These are phyloP conservation scores for Syngnathus rostellatus DNA, from an alignment of 2,797 vertebrate species.

Conservation along the genomic window DNA sequence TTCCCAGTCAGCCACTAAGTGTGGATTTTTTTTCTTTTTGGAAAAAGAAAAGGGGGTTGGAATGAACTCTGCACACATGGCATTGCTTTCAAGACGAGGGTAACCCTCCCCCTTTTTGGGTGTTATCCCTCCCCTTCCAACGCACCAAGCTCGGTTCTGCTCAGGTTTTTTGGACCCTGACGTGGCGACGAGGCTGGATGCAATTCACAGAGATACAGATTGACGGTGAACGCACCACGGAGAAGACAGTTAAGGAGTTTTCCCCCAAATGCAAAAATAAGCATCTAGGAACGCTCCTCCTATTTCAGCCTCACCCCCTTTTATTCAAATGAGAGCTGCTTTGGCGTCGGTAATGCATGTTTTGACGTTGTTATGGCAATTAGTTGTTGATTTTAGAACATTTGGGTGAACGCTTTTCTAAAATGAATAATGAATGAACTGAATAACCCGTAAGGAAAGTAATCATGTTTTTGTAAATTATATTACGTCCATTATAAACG, in stretches of 20 bases:
- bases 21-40: neutral
- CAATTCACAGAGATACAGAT: conserved; percentile 1
- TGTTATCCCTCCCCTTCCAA: conserved; percentile 28
- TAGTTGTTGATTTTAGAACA: neutral
- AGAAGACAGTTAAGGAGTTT: conserved; percentile 25
- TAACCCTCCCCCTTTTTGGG: conserved; percentile 33
- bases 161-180: neutral
- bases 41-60: neutral
- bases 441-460: neutral
- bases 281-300: conserved; percentile 18
- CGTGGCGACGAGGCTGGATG: conserved; percentile 2
- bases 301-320: conserved; percentile 3
- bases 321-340: neutral
- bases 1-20: neutral
- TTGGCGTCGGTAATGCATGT: neutral
- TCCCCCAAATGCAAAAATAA: conserved; percentile 1
- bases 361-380: neutral
- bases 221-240: conserved; percentile 6
- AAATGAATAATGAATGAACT: neutral
- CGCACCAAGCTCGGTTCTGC: conserved; percentile 36
- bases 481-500: too few relatives aligned
- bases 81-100: conserved; percentile 7
- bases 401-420: neutral
- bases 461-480: neutral
- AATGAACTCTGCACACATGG: conserved; percentile 24